These are phyloP conservation scores for Pongo pygmaeus DNA, from an alignment of 2,113 vertebrate species.

Conservation along the genomic window DNA sequence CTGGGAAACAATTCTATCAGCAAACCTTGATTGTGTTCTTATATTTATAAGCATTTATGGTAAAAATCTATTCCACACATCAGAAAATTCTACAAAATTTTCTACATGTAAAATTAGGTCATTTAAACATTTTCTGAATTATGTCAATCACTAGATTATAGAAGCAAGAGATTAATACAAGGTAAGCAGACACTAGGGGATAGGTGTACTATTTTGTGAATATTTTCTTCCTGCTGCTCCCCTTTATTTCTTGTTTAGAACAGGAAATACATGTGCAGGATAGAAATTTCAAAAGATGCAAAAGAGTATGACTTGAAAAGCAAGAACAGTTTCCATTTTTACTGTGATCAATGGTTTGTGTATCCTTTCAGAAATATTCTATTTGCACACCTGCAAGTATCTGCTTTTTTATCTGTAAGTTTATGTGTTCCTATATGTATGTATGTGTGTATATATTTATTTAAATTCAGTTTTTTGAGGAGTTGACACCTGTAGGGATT, in stretches of 20 bases:
- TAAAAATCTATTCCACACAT: not conserved
- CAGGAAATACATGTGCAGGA: not conserved
- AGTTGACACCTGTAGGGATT: not conserved
- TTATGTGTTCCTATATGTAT: not conserved
- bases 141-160: not conserved
- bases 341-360: not conserved
- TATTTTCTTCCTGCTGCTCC: not conserved
- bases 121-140: not conserved
- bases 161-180: not conserved
- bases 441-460: not conserved
- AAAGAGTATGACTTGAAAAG: not conserved
- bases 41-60: not conserved
- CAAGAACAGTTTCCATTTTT: not conserved
- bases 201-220: not conserved
- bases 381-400: not conserved
- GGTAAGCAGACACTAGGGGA: not conserved
- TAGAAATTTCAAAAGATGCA: not conserved
- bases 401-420: not conserved
- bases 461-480: not conserved
- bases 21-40: not conserved
- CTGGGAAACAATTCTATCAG: not conserved
- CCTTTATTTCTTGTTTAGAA: constrained; percentile 21
- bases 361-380: constrained; percentile 6
- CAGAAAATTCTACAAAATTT: not conserved
- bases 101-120: not conserved